phyloP scores from a whole-genome alignment of 2,888 invertebrate species.

The Monochamus alternatus region DNA sequence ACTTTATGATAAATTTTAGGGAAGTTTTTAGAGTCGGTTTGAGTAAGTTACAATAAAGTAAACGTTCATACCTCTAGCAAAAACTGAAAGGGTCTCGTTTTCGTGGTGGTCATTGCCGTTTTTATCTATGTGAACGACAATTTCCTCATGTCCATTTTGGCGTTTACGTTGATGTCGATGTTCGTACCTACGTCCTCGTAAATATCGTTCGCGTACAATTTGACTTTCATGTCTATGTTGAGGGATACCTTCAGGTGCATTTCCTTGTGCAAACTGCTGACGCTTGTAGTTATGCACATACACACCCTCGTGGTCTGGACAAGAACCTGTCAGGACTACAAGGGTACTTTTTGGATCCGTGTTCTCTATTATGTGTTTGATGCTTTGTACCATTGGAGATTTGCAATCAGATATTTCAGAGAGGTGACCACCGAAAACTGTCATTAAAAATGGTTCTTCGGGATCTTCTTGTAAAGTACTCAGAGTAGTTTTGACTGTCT shows the following conservation, averaged over 20 bases:
- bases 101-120: not conserved
- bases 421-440: conserved; percentile 60
- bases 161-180: not conserved
- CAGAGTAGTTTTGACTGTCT: conserved; percentile 58
- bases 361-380: conserved; percentile 62
- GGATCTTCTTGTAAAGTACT: conserved; percentile 52
- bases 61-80: conserved; percentile 45
- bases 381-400: conserved; percentile 60
- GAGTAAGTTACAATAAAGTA: too few relatives aligned
- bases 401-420: conserved; percentile 57
- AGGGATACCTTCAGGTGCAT: not conserved
- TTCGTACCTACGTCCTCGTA: not conserved
- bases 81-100: conserved; percentile 21
- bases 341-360: conserved; percentile 60
- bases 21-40: too few relatives aligned
- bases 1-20: too few relatives aligned
- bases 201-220: not conserved
- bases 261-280: not conserved
- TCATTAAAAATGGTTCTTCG: conserved; percentile 58
- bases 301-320: conserved; percentile 47
- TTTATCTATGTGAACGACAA: conserved; percentile 10
- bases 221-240: not conserved
- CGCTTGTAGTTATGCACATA: conserved; percentile 9
- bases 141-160: not conserved
- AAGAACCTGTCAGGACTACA: conserved; percentile 60